Conservation (phyloP, 2,888 invertebrate genomes). For the Coenonympha arcania region DNA sequence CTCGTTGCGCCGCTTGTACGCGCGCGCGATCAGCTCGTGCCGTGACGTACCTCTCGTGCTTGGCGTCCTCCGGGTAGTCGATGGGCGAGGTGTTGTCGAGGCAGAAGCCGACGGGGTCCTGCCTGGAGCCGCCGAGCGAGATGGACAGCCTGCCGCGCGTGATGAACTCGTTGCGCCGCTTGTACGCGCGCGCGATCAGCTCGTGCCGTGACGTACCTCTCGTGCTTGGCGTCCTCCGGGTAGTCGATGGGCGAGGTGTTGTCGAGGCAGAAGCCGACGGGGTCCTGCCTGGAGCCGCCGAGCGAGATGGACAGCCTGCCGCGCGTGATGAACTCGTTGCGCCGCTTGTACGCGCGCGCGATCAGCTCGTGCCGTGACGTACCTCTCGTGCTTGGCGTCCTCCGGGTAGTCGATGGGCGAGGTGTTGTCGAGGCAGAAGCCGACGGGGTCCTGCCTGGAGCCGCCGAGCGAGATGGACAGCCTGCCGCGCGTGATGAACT, state of each 20-base stretch:
- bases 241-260: conserved; percentile 57
- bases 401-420: conserved; percentile 57
- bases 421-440: conserved; percentile 71
- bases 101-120: conserved; percentile 88
- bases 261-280: conserved; percentile 80
- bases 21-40: conserved; percentile 93
- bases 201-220: conserved; percentile 77
- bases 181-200: conserved; percentile 93
- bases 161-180: conserved; percentile 87
- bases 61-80: conserved; percentile 58
- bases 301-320: conserved; percentile 91
- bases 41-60: conserved; percentile 56
- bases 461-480: conserved; percentile 91
- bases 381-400: conserved; percentile 65
- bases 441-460: conserved; percentile 92
- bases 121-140: conserved; percentile 87
- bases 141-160: conserved; percentile 89
- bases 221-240: conserved; percentile 59
- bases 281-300: conserved; percentile 90
- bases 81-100: conserved; percentile 58
- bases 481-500: conserved; percentile 86
- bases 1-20: conserved; percentile 89
- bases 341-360: conserved; percentile 90
- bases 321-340: conserved; percentile 86
- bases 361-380: conserved; percentile 83